These are phyloP conservation scores for Vipera latastei DNA, from an alignment of 2,797 vertebrate genomes.

Conservation along the genomic window DNA sequence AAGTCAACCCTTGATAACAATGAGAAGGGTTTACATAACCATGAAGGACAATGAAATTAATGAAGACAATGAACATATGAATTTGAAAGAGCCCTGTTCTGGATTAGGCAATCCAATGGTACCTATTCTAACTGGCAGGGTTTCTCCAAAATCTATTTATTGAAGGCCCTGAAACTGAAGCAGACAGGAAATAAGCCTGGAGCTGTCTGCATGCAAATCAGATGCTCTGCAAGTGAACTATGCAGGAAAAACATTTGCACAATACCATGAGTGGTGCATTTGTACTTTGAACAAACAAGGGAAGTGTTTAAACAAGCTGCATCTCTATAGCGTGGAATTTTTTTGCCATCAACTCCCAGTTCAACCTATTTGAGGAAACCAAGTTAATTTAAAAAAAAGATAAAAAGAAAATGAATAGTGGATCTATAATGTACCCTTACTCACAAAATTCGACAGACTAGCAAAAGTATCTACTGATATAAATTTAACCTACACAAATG, in stretches of 20 bases:
- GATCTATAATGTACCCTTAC: background rate
- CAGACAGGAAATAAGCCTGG: background rate
- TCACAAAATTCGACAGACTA: background rate
- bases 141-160: background rate
- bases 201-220: background rate
- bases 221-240: background rate
- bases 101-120: background rate
- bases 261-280: background rate
- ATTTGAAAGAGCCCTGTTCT: background rate
- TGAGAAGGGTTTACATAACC: background rate
- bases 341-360: background rate
- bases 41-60: background rate
- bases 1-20: background rate
- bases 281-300: background rate
- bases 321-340: background rate
- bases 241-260: background rate
- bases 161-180: background rate
- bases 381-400: background rate
- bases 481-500: conserved; percentile 22
- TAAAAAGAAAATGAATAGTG: background rate
- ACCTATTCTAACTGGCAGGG: background rate
- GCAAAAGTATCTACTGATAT: conserved; percentile 10
- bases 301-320: background rate
- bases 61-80: background rate
- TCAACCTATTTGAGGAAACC: background rate